These are phyloP conservation scores for Rhincodon typus DNA, from an alignment of 2,797 vertebrate species.

Conservation along the genomic window DNA sequence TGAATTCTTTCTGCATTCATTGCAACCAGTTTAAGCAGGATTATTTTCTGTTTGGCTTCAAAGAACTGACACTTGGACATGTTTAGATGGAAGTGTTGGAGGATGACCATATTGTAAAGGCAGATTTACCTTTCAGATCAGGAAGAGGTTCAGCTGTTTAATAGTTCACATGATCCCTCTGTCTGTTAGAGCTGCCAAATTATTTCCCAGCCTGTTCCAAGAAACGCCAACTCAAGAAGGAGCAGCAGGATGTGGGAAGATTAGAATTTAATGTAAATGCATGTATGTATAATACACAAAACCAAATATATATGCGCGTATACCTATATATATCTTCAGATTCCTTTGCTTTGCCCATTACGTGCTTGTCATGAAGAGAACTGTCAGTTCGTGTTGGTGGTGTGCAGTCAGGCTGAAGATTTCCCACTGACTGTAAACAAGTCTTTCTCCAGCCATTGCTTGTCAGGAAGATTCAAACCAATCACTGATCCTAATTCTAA, in stretches of 20 bases:
- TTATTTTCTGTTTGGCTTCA: conserved; percentile 16
- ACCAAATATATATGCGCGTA: too few species aligned
- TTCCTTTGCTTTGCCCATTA: conserved; percentile 48
- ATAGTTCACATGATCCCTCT: conserved; percentile 28
- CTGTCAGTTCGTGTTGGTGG: conserved; percentile 73
- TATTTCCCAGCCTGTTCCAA: conserved; percentile 22
- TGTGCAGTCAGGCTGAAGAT: conserved; percentile 84
- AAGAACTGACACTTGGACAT: conserved; percentile 6
- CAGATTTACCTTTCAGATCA: conserved; percentile 37
- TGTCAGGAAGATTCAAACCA: conserved; percentile 83
- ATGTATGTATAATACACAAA: neutral
- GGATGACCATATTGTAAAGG: conserved; percentile 30
- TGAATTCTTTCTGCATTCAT: conserved; percentile 25
- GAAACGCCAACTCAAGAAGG: conserved; percentile 13
- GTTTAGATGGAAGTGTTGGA: conserved; percentile 15
- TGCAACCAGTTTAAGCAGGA: neutral
- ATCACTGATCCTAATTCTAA: conserved; percentile 89
- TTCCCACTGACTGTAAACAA: conserved; percentile 77
- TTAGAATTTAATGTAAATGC: neutral
- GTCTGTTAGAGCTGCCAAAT: conserved; percentile 31
- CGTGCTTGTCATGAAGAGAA: conserved; percentile 54
- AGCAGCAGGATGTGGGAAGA: neutral
- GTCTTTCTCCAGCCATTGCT: conserved; percentile 85
- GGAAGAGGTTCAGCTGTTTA: conserved; percentile 32
- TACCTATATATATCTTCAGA: neutral